These are phyloP conservation scores for Clavelina lepadiformis DNA, from an alignment of 23 tunicate species.

Conservation along the genomic window DNA sequence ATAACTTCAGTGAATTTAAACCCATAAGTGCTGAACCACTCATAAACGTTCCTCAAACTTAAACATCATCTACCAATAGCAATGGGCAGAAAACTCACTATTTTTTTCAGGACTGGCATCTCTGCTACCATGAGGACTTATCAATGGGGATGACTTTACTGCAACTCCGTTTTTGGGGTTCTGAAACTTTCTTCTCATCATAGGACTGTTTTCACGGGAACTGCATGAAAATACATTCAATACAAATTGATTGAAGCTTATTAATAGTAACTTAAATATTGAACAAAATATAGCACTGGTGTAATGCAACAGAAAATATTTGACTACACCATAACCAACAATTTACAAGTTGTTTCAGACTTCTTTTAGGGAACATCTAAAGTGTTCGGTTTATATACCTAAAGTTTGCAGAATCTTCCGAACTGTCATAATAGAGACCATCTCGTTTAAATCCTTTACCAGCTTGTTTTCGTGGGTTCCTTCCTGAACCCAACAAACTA, in stretches of 20 bases:
- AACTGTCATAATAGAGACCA: constrained; percentile 57
- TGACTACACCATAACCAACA: not conserved
- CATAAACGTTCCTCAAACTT: no score
- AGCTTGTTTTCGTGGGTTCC: constrained; percentile 85
- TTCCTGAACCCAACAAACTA: constrained; percentile 88
- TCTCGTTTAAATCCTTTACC: constrained; percentile 43
- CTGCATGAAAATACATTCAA: no score
- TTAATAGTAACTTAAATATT: not conserved
- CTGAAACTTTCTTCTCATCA: constrained; percentile 78
- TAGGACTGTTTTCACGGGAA: constrained; percentile 92
- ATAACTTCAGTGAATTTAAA: no score
- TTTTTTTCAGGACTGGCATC: constrained; percentile 69
- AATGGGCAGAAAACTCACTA: constrained; percentile 20
- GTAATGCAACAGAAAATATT: not conserved
- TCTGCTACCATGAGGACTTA: constrained; percentile 87
- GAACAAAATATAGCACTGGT: not conserved
- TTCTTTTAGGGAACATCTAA: not conserved
- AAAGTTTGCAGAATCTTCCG: constrained; percentile 60
- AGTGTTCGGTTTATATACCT: constrained; percentile 17
- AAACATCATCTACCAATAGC: not conserved
- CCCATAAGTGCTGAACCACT: no score
- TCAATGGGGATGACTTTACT: constrained; percentile 60
- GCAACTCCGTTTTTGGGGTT: constrained; percentile 43
- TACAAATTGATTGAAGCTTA: no score
- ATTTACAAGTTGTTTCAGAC: not conserved